Evolutionary conservation across 1,140 invertebrate genomes (phyloP), one percentile per base, ranked within the genome.

Genomic region (Cecropterus lyciades): DNA sequence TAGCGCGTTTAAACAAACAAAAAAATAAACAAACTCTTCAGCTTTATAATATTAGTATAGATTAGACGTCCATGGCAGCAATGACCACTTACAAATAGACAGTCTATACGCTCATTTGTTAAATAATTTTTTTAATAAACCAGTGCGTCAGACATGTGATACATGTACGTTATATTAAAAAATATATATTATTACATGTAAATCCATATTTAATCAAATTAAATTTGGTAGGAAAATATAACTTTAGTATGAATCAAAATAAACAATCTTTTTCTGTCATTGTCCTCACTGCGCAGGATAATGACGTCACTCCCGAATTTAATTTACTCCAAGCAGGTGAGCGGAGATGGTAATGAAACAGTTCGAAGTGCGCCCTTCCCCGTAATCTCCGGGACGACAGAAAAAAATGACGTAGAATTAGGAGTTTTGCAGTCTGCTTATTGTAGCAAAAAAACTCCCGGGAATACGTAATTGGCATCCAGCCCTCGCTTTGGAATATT

Each of bases 391-490:
- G 70, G 37, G 33, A 27, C 20, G 64, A 63, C 37, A 33, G 63
- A 70, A 73, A 76, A 70, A 66, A 67, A 72, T 59, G 69, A 56
- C 55, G 30, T 62, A 15, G 60, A 72, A 77, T 77, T 73, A 73
- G 67, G 72, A 69, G 69, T 65, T 48, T 48, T 52, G 62, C 65
- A 69, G 52, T 59, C 46, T 48, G 60, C 67, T 69, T 71, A 53
- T 60, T 68, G 66, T 60, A 59, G 45, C 17, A 70, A 73, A 76
- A 71, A 70, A 72, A 51, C 62, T 33, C 24, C 56, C 27, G 75
- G 59, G 60, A 49, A 40, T 14, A 40, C 62, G 75, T 80, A 80
- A 80, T 78, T 80, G 75, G 73, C 70, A 72, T 69, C 67, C 15
- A 66, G 51, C 30, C 53, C 40, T 42, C 49, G 51, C 37, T 43